These are phyloP conservation scores for Aphidoletes aphidimyza DNA, from an alignment of 2,888 invertebrate species.

Conservation along the genomic window DNA sequence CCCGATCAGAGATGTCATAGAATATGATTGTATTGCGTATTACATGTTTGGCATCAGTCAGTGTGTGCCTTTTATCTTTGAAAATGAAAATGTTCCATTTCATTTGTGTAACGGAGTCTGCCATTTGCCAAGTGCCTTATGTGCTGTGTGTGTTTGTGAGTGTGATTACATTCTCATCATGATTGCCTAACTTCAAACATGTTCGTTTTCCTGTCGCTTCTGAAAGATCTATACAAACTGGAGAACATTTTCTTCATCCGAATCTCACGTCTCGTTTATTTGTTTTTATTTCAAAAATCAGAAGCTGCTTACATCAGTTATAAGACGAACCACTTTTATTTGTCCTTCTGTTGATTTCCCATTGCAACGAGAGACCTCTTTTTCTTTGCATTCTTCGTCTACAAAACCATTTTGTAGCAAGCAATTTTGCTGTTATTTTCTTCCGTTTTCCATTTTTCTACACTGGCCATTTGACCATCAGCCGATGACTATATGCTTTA, in stretches of 20 bases:
- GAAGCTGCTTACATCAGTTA: neutral
- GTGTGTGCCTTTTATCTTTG: neutral
- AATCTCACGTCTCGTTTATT: neutral
- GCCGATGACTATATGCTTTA: no score
- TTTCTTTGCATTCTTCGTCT: no score
- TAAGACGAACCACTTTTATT: constrained; percentile 13
- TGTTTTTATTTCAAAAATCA: neutral
- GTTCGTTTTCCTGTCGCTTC: neutral
- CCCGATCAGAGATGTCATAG: neutral
- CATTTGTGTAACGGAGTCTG: no score
- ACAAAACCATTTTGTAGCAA: neutral
- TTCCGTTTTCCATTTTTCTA: neutral
- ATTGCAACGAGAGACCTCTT: no score
- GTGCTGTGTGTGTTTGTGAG: no score
- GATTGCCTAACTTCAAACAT: no score
- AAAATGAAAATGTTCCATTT: constrained; percentile 39
- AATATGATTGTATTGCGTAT: neutral
- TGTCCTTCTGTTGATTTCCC: constrained; percentile 13
- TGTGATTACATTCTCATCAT: no score
- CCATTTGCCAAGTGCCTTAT: no score
- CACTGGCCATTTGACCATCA: constrained; percentile 21
- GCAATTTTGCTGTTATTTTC: neutral
- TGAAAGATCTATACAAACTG: neutral
- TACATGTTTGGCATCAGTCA: neutral
- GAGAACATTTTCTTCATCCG: neutral